A percentile compares a stretch with the other conserved stretches of the same genome.
phyloP scores from a whole-genome alignment of 2,113 vertebrate genomes.

The Dasyurus viverrinus region DNA sequence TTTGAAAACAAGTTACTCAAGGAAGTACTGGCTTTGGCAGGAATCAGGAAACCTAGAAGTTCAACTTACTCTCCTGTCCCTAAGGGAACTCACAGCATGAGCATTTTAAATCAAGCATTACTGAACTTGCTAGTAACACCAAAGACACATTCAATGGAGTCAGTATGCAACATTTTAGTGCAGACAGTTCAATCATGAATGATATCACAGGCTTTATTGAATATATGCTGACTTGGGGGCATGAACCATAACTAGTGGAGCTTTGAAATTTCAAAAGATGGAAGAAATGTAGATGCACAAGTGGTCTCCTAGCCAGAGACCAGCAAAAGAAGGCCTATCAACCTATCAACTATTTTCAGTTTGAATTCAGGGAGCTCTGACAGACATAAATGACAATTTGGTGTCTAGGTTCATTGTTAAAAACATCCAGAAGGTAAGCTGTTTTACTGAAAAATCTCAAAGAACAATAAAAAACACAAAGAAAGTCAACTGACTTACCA shows the following conservation, averaged over 20 bases:
- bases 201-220: neutral
- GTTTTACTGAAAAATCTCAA: neutral
- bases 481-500: neutral
- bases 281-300: neutral
- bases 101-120: neutral
- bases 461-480: neutral
- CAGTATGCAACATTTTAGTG: neutral
- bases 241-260: neutral
- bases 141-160: neutral
- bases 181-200: neutral
- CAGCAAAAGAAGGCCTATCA: neutral
- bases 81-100: neutral
- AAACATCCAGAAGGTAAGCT: neutral
- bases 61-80: neutral
- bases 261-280: neutral
- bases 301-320: neutral
- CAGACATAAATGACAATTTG: neutral
- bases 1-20: neutral
- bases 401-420: neutral
- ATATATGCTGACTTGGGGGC: neutral
- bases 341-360: neutral
- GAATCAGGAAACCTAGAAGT: neutral
- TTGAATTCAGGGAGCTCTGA: neutral
- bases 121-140: neutral
- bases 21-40: neutral